Evolutionary conservation across 2,797 vertebrate species (phyloP), one percentile per base, ranked within the genome.

Genomic region (Coregonus suidteri): DNA sequence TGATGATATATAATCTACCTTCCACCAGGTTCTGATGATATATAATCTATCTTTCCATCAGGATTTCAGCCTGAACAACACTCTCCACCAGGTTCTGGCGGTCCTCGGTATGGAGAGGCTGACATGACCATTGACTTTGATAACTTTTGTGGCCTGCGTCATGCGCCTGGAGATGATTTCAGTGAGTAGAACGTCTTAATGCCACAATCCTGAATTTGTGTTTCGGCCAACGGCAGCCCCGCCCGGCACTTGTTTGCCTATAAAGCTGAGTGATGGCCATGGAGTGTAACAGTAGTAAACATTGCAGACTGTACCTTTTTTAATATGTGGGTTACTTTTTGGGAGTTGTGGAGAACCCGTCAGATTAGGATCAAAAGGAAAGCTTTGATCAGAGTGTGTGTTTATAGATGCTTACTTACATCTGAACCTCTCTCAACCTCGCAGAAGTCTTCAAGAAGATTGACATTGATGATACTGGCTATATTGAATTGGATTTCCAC

Each of bases 111-210:
- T 76, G 75, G 92, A 0, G 91, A 88, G 18, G 5, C 84, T 0
- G 87, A 93, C 88, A 88, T 94, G 90, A 93, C 90, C 74, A 79
- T 95, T 7, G 93, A 94, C 86, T 95, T 95, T 11, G 94, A 95
- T 78, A 93, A 94, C 91, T 95, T 95, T 94, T 0, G 92, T 93
- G 51, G 74, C 76, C 4, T 94, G 94, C 35, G n/a, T 94, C 78
- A 93, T 93, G 79, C 87, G 91, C 0, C 88, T 95, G 90, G 94
- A 94, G 89, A 91, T 91, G 86, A 94, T 95, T 94, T 95, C 90
- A 91, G 94, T 95, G 78, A 93, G 94, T 85, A 66, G 20, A 31
- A 5, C 14, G 64, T 16, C 64, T 66, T 31, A 31, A 59, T 0
- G 1, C 18, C 56, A 59, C n/a, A 0, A 59, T 59, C 56, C 56